Evolutionary conservation across 2,888 invertebrate species (phyloP), one percentile per base, ranked within the genome.

Genomic region (Epistrophella euchroma): DNA sequence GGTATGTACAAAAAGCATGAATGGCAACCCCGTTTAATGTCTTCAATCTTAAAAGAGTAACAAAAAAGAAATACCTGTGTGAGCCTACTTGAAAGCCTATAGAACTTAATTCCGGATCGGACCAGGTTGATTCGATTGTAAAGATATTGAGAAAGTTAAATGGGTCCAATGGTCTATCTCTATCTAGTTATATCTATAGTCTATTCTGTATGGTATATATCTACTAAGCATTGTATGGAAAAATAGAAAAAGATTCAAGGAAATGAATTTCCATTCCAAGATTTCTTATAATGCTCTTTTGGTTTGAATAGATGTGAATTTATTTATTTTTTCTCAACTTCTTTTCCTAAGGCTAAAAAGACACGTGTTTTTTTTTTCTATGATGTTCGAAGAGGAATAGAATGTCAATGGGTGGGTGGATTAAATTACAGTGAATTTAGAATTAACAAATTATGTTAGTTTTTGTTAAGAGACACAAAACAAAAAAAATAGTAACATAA

Each of bases 91-190:
- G 58, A 58, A 64, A 47, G 66, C 55, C 66, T 76, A 64, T 45
- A 75, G 75, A 81, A 85, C 81, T 86, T 64, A 74, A 82, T 86
- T 82, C 77, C 77, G 74, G 70, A 86, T 78, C 55, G 70, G 64
- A 13, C 58, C 58, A 77, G 37, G 77, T 70, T 77, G 73, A 70
- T 82, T 82, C 77, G 81, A 86, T 82, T 86, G 82, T 82, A 28
- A 78, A 82, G 82, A 82, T 86, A 86, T 77, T 77, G 81, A 66
- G 77, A 77, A 82, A 77, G 64, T 66, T 82, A 74, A 81, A 72
- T 77, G 76, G 76, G 52, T 74, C 73, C 81, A 73, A 66, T 80
- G 66, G 80, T 75, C 73, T 76, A 28, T 60, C 32, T 70, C 72
- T 60, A 40, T 25, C 11, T 45, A 28, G 15, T n/a, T 25, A 0